Conservation (phyloP, 2,113 vertebrate genomes). For the Copsychus sechellarum region DNA sequence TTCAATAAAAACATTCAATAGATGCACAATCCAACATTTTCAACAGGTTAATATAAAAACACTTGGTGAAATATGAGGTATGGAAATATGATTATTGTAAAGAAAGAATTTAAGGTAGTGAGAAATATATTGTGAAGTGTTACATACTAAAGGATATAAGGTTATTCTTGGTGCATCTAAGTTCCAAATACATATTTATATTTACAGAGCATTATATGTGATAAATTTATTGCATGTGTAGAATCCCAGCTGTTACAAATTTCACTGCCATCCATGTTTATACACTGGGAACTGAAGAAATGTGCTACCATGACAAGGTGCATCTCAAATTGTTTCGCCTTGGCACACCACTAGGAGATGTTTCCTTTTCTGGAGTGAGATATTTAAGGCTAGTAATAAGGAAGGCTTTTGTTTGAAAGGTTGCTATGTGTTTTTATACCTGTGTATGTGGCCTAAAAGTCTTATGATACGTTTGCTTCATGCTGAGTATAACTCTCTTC, state of each 20-base stretch:
- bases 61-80: neutral
- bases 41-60: neutral
- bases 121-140: neutral
- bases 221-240: neutral
- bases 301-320: neutral
- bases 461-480: neutral
- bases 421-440: neutral
- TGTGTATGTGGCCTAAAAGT: neutral
- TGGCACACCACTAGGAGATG: neutral
- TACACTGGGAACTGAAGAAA: neutral
- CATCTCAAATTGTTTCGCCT: neutral
- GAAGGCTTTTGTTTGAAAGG: neutral
- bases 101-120: neutral
- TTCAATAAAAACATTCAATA: neutral
- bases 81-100: neutral
- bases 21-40: neutral
- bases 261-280: neutral
- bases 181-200: neutral
- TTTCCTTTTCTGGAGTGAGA: neutral
- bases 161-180: neutral
- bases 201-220: neutral
- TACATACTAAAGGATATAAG: neutral
- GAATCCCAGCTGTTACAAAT: constrained; percentile 6
- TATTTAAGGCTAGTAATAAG: neutral
- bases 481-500: neutral